A percentile compares a stretch with the other conserved stretches of the same genome.
These are phyloP conservation scores for Charanyca ferruginea DNA, from an alignment of 2,888 invertebrate species.

Conservation along the genomic window DNA sequence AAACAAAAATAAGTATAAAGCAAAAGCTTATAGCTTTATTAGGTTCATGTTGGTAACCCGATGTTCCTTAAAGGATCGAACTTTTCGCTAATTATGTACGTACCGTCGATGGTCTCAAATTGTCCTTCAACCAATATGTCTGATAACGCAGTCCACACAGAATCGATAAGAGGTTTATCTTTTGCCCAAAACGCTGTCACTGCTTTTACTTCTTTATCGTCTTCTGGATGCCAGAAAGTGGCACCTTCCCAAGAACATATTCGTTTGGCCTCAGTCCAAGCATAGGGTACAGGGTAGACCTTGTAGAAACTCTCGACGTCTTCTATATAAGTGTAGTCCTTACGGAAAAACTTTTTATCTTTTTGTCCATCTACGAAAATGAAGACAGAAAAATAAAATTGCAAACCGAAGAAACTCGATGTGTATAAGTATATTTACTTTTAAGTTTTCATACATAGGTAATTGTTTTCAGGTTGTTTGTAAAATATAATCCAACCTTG, in stretches of 20 bases:
- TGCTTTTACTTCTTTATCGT: constrained; percentile 70
- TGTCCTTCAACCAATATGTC: constrained; percentile 74
- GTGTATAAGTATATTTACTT: too few relatives aligned
- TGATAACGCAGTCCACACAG: constrained; percentile 73
- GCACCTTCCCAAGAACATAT: constrained; percentile 79
- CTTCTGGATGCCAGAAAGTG: constrained; percentile 78
- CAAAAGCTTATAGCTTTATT: too few relatives aligned
- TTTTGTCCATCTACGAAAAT: constrained; percentile 73
- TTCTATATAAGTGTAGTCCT: constrained; percentile 78
- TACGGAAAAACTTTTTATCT: constrained; percentile 75
- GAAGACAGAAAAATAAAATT: not conserved
- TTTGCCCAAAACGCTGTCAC: constrained; percentile 70
- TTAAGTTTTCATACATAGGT: too few relatives aligned
- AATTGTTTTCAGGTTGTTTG: too few relatives aligned
- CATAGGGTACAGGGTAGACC: constrained; percentile 75
- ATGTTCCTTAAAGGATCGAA: not conserved
- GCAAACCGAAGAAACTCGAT: not conserved
- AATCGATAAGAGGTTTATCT: constrained; percentile 60
- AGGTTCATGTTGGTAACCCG: too few relatives aligned
- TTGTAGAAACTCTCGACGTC: constrained; percentile 78
- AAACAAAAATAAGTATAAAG: too few relatives aligned
- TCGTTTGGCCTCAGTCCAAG: constrained; percentile 77
- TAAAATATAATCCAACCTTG: too few relatives aligned
- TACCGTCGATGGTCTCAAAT: constrained; percentile 75
- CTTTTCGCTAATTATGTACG: constrained; percentile 11